Percentiles rank a stretch among this genome's conserved stretches.
Evolutionary conservation across 2,797 vertebrate genomes (phyloP).

Genomic region (Cottoperca gobio): DNA sequence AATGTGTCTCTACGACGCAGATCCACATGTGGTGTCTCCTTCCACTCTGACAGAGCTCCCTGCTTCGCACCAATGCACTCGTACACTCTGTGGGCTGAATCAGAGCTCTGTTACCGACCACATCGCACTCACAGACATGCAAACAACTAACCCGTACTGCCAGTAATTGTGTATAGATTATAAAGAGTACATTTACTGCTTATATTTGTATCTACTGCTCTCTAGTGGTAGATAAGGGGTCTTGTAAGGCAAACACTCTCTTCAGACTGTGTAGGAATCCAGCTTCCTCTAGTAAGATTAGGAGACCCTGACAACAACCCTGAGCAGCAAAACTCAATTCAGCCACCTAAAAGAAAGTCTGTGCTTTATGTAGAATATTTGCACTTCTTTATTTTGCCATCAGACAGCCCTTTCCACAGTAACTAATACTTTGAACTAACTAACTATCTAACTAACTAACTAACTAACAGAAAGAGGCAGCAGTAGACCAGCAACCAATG

Average conservation of each 20-base stretch:
- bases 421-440: no score
- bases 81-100: slow-evolving; percentile 70
- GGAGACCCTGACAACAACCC: background rate
- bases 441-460: no score
- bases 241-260: no score
- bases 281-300: no score
- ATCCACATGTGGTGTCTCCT: slow-evolving; percentile 27
- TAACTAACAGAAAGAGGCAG: no score
- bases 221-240: slow-evolving; percentile 34
- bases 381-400: no score
- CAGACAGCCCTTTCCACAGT: no score
- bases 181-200: background rate
- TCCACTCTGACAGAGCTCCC: slow-evolving; percentile 63
- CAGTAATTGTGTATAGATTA: background rate
- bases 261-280: background rate
- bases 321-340: no score
- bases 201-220: slow-evolving; percentile 42
- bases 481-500: no score
- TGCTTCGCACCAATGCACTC: slow-evolving; percentile 35
- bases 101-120: slow-evolving; percentile 25
- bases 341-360: no score
- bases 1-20: background rate
- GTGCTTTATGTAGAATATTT: no score
- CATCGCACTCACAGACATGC: background rate
- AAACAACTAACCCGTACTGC: background rate